phyloP scores from a whole-genome alignment of 2,888 invertebrate genomes.

The Smittia aterrima region DNA sequence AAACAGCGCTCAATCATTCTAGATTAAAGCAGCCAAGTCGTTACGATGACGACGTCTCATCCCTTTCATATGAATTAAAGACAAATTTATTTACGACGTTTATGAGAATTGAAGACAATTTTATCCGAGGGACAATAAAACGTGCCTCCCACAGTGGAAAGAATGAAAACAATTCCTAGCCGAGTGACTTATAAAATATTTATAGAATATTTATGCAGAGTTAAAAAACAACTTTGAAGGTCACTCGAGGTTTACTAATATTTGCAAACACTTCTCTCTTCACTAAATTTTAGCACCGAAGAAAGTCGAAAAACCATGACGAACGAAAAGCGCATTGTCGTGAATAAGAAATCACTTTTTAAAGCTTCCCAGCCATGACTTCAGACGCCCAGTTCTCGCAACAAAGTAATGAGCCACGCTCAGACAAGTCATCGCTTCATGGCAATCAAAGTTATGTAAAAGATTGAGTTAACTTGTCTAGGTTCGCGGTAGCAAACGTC shows the following conservation, averaged over 20 bases:
- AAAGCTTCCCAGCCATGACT: background rate
- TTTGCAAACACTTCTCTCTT: background rate
- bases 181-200: slow-evolving; percentile 36
- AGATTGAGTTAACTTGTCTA: background rate
- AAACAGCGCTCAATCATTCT: no score
- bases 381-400: background rate
- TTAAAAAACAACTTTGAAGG: slow-evolving; percentile 30
- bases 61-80: no score
- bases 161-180: slow-evolving; percentile 7
- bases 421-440: background rate
- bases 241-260: slow-evolving; percentile 29
- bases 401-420: background rate
- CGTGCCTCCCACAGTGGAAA: no score
- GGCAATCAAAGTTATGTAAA: slow-evolving; percentile 11
- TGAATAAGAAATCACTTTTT: background rate
- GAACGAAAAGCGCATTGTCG: background rate
- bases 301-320: slow-evolving; percentile 10
- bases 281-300: background rate
- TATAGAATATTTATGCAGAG: slow-evolving; percentile 28
- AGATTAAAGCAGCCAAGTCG: no score
- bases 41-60: no score
- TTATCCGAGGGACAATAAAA: no score
- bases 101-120: no score
- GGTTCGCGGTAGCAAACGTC: background rate
- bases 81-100: no score